Base-by-base conservation (phyloP, 2,888 invertebrate species). In the Rhingia rostrata region DNA sequence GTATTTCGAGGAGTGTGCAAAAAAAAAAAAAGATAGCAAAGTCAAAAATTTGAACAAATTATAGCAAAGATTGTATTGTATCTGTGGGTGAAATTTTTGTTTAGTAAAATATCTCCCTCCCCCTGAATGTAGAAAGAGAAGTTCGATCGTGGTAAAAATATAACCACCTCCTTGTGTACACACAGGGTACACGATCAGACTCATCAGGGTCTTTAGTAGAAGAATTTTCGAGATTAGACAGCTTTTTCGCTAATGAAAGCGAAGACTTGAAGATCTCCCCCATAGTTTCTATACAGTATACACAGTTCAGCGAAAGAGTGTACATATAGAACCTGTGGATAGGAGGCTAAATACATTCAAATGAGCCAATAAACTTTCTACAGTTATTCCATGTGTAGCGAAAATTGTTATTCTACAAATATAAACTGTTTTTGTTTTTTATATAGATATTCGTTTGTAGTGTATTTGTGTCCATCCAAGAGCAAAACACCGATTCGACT, bases 291-390 rank as follows among this genome's bases (percentile, higher is more conserved):
- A 1, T 22, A 9, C 47, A n/a, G 10, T 63, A 12, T 49, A 77
- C 43, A 58, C 56, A 54, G 49, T 47, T 78, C 22, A 22, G 22
- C 22, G 47, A 37, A 69, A 79, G 49, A 43, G 58, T 69, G 56
- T 22, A 22, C 22, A 22, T 64, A 41, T 60, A 63, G 43, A 66
- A 69, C 78, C 47, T 69, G 22, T 73, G 66, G 41, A 73, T 73
- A 73, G 51, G 51, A 64, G 53, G 67, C 60, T 63, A 41, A 51
- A 84, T 66, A 75, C 84, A 84, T 49, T 70, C 58, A 83, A 80
- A 84, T 66, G 64, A 75, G 49, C 84, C 84, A 84, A 84, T 84
- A 84, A 84, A 84, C 80, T 84, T 75, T 70, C 74, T 49, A 67
- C 49, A 61, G 60, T 54, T 77, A 66, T 72, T 75, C 80, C 47